These are phyloP conservation scores for Dicyrtomina minuta DNA, from an alignment of 2,888 invertebrate species.

Conservation along the genomic window DNA sequence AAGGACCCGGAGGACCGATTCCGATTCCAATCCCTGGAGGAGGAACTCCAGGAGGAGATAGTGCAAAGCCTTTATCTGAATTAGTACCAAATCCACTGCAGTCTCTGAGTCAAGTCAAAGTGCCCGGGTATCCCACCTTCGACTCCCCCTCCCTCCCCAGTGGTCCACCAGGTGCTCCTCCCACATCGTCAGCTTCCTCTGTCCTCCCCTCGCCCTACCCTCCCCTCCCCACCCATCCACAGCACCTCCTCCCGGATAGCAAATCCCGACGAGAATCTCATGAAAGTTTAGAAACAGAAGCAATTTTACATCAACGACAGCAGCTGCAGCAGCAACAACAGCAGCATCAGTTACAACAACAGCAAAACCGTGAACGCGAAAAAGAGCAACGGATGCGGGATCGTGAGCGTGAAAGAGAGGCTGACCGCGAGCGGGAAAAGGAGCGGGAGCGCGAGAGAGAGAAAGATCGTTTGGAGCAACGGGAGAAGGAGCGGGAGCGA, in stretches of 20 bases:
- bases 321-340: neutral
- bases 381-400: slow-evolving; percentile 34
- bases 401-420: slow-evolving; percentile 39
- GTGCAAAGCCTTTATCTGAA: no score
- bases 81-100: slow-evolving; percentile 68
- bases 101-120: no score
- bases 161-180: slow-evolving; percentile 27
- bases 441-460: slow-evolving; percentile 21
- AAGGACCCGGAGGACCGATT: neutral
- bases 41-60: neutral
- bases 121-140: no score
- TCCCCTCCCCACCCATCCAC: no score
- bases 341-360: slow-evolving; percentile 3
- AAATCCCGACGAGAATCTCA: slow-evolving; percentile 17
- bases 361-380: no score
- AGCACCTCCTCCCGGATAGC: slow-evolving; percentile 3
- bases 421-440: no score
- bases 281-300: slow-evolving; percentile 21
- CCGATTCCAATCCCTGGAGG: neutral
- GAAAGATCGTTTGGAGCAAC: slow-evolving; percentile 21
- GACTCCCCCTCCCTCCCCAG: slow-evolving; percentile 30
- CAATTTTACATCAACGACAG: neutral
- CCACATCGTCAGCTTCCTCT: slow-evolving; percentile 34
- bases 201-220: slow-evolving; percentile 46
- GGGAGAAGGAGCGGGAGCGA: slow-evolving; percentile 14